These are phyloP conservation scores for Acrocera orbiculus DNA, from an alignment of 2,888 invertebrate species.

Conservation along the genomic window DNA sequence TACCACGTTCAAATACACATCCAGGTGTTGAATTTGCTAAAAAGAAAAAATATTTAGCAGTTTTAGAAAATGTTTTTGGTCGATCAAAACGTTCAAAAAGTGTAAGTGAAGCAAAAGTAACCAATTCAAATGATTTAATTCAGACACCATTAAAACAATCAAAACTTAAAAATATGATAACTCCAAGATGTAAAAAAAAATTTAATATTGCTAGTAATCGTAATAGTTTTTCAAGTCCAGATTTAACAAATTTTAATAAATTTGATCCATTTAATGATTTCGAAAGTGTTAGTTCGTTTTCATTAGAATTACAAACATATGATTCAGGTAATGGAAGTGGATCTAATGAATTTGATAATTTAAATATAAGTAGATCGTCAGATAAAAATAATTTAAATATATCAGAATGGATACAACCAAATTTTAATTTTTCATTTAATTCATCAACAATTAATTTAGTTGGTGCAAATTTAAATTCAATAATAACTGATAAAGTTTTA, in stretches of 20 bases:
- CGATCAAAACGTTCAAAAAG: constrained; percentile 19
- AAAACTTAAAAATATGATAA: background rate
- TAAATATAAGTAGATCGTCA: background rate
- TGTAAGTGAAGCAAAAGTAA: constrained; percentile 19
- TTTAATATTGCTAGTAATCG: constrained; percentile 12
- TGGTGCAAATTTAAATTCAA: constrained; percentile 22
- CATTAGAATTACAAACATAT: constrained; percentile 15
- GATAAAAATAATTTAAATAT: constrained; percentile 22
- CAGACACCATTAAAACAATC: background rate
- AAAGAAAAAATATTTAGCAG: constrained; percentile 20
- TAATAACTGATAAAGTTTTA: constrained; percentile 10
- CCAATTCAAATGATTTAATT: constrained; percentile 14
- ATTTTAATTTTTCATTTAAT: constrained; percentile 30
- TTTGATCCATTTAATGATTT: constrained; percentile 17
- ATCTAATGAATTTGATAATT: constrained; percentile 10
- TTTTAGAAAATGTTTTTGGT: constrained; percentile 18
- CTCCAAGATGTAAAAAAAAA: constrained; percentile 4
- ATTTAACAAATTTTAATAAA: constrained; percentile 25
- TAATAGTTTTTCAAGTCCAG: constrained; percentile 31
- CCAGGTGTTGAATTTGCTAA: constrained; percentile 27
- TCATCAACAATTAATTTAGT: constrained; percentile 27
- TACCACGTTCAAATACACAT: constrained; percentile 28
- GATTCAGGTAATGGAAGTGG: constrained; percentile 16
- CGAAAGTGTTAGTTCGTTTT: constrained; percentile 14
- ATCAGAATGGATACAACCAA: constrained; percentile 22